Base-by-base conservation (phyloP, 2,888 invertebrate genomes). In the Zele albiditarsus region DNA sequence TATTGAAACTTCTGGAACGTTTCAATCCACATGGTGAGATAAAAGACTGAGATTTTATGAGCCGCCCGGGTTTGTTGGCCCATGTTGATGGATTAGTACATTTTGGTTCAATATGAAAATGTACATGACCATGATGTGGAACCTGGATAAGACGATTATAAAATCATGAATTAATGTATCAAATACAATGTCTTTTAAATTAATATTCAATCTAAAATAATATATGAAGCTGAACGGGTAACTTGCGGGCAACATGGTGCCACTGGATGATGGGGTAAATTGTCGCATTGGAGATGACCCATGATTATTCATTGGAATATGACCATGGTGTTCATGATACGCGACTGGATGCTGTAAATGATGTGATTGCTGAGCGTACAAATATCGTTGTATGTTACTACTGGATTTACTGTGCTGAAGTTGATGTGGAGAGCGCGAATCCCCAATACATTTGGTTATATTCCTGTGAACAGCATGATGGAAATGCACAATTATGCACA, bases 1-100 rank as follows among this genome's bases (percentile, higher is more conserved):
- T 94, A 12, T 95, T 95, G 82, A 96, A 89, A 74, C 96, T 96
- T 89, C 96, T 96, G 77, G 96, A 96, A 66, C 96, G 92, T 90
- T 96, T 96, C 77, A 96, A 88, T n/a, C 92, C 89, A 65, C 87
- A 87, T 38, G 87, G 82, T 1, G 88, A 87, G 23, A 89, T 85
- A 74, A 89, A 89, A 12, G 89, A 88, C 70, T 86, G 80, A 6
- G 89, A 89, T 81, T 89, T 89, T 3, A 84, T 87, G 27, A 89
- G 84, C 77, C 87, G 88, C 72, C 87, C 88, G 2, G 88, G 86
- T 74, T 84, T 88, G 6, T 20, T 31, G 10, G 31, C 5, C 31
- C 16, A 28, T 4, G 78, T 69, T 38, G 77, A 76, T 46, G 77
- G 77, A 65, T 77, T 75, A 53, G 82, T 80, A 57, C 73, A 28